Evolutionary conservation across 2,797 vertebrate genomes (phyloP).

Genomic region (Anomalospiza imberbis): DNA sequence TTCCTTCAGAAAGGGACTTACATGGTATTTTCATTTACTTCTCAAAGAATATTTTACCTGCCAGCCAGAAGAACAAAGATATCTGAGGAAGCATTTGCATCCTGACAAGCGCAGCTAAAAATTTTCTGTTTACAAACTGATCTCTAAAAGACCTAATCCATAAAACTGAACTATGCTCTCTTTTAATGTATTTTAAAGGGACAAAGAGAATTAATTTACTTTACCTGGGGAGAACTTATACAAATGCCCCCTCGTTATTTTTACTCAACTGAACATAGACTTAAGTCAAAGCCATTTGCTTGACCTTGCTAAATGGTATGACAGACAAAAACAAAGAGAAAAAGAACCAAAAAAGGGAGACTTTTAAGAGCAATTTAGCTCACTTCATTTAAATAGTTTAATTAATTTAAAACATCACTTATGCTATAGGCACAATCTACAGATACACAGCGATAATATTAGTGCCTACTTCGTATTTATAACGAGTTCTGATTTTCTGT

Average conservation of each 20-base stretch:
- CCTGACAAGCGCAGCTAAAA: neutral
- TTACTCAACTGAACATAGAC: neutral
- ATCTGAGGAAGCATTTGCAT: neutral
- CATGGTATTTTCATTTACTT: neutral
- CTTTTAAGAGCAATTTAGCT: neutral
- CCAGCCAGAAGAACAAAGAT: neutral
- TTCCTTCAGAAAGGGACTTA: neutral
- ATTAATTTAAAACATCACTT: neutral
- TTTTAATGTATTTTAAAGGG: neutral
- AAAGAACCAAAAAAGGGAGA: neutral
- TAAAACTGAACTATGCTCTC: neutral
- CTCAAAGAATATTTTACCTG: neutral
- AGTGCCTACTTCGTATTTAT: neutral
- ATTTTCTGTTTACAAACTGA: neutral
- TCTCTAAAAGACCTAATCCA: neutral
- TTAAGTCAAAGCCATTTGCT: neutral
- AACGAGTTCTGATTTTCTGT: neutral
- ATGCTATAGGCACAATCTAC: neutral
- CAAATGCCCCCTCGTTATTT: neutral
- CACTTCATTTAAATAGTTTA: neutral
- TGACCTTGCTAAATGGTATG: neutral
- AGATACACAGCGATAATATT: neutral
- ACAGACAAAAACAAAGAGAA: neutral
- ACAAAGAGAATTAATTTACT: neutral
- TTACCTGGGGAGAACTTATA: neutral